Conservation (phyloP, 2,888 invertebrate species). For the Agonopterix arenella region DNA sequence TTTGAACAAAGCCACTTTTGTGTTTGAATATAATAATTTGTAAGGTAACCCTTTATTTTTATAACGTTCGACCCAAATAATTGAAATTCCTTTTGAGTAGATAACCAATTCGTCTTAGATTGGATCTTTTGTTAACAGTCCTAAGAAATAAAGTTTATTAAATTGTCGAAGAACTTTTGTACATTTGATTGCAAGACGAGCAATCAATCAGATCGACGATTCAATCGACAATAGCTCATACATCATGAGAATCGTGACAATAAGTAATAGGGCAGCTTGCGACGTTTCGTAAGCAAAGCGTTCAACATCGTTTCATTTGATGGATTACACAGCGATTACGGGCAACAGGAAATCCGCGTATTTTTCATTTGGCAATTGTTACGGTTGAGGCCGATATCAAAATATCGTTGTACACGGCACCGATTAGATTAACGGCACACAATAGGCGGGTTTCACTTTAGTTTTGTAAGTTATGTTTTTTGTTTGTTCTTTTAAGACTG, state of each 20-base stretch:
- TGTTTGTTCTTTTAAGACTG: no score
- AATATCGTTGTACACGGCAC: constrained; percentile 63
- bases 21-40: constrained; percentile 41
- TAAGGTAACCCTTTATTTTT: constrained; percentile 25
- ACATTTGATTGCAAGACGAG: constrained; percentile 6
- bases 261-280: constrained; percentile 42
- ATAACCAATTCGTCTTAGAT: neutral
- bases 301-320: constrained; percentile 51
- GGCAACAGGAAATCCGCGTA: constrained; percentile 67
- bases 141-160: neutral
- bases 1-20: constrained; percentile 47
- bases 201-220: constrained; percentile 35
- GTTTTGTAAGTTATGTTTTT: no score
- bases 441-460: constrained; percentile 37
- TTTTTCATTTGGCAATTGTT: constrained; percentile 73
- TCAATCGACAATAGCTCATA: constrained; percentile 39
- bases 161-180: neutral
- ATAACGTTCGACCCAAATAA: constrained; percentile 2
- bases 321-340: constrained; percentile 69
- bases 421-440: constrained; percentile 58
- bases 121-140: neutral
- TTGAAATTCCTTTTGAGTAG: neutral
- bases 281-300: constrained; percentile 33
- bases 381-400: constrained; percentile 45
- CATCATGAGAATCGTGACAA: constrained; percentile 60